Evolutionary conservation across 2,113 vertebrate species (phyloP), one percentile per base, ranked within the genome.

Genomic region (Acanthisitta chloris): DNA sequence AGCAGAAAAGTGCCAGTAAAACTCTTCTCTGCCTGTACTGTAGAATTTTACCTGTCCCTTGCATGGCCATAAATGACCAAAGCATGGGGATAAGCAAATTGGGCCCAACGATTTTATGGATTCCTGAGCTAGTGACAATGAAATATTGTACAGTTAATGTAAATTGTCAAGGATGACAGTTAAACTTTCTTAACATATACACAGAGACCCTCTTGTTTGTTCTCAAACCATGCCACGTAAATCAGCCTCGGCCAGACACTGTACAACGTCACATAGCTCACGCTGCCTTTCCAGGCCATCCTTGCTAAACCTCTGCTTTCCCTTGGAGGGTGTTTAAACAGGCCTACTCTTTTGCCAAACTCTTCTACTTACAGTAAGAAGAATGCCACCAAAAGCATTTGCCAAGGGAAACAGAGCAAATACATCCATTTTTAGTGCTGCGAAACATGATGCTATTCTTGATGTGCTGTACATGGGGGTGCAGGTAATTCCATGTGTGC

Each of bases 191-290:
- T 34, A 83, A 77, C 12, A 3, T 83, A 88, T 42, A 52, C 76
- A 66, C 34, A 81, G 71, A 86, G 83, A 90, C 86, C 62, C 74
- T 95, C 88, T 94, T 88, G 71, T 86, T 95, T 55, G 81, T 86
- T 84, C 71, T 94, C 59, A 86, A 31, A 51, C 51, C 33, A 20
- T 71, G 54, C 84, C 43, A 31, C 0, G 2, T 58, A 70, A 82
- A 42, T 40, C 51, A 40, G 55, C 36, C 65, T 51, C 0, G 0
- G 54, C 36, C 42, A 51, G 77, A 73, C 46, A 4, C 77, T 86
- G 91, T 14, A 33, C 48, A 76, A 0, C 1, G 0, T 94, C 85
- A 49, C 31, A 34, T 17, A 66, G 81, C n/a, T 86, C n/a, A 10
- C 3, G 3, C 52, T 57, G 70, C 31, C 40, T 82, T 82, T 3